These are phyloP conservation scores for Myiotriccus ornatus DNA, from an alignment of 2,797 vertebrate species.

Conservation along the genomic window DNA sequence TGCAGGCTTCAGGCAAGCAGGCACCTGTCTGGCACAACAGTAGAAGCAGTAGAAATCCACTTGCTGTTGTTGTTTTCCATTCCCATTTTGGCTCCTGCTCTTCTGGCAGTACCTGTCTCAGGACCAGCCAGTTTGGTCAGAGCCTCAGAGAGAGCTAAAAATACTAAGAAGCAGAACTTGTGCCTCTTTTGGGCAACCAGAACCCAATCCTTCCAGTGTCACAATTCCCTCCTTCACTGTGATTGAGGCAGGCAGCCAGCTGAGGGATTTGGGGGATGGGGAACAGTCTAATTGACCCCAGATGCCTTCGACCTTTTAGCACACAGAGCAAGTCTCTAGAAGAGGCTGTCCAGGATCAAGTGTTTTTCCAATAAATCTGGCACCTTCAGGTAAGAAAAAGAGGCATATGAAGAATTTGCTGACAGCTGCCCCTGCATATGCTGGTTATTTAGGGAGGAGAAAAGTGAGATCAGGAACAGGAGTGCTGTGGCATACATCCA, in stretches of 20 bases:
- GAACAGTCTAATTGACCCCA: neutral
- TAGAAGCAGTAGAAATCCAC: neutral
- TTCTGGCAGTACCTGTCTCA: neutral
- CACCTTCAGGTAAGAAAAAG: neutral
- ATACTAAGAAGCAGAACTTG: neutral
- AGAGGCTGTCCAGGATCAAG: neutral
- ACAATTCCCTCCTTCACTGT: neutral
- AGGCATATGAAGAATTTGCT: neutral
- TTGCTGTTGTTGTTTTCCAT: neutral
- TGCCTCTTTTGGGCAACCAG: neutral
- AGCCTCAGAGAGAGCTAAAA: neutral
- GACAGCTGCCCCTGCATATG: rapidly evolving
- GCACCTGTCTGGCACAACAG: neutral
- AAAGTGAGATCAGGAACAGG: neutral
- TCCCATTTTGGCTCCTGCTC: neutral
- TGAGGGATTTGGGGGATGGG: neutral
- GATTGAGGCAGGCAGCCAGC: neutral
- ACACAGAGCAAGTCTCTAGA: neutral
- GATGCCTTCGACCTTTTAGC: neutral
- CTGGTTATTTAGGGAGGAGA: neutral
- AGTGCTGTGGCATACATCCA: neutral
- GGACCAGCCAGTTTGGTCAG: neutral
- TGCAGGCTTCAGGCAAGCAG: neutral
- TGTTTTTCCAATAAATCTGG: neutral
- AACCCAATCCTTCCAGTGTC: neutral